phyloP scores from a whole-genome alignment of 1,140 invertebrate species.

The Drosophila subpulchrella region DNA sequence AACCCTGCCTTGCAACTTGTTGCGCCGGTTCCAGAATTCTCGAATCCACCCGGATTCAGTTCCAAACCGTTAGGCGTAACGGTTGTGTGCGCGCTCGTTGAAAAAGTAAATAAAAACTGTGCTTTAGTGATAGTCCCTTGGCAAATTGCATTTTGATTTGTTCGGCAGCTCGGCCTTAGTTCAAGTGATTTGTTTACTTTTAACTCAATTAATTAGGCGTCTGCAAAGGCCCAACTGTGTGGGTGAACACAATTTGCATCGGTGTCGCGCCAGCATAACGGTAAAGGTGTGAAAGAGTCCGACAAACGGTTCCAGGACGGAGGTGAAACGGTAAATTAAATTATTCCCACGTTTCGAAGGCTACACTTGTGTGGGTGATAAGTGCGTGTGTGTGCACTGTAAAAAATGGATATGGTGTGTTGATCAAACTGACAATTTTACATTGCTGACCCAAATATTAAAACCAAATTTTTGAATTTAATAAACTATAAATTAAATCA shows the following conservation, averaged over 20 bases:
- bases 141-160: slow-evolving; percentile 53
- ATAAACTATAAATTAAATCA: too few species aligned
- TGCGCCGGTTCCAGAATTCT: too few species aligned
- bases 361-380: slow-evolving; percentile 2
- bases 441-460: not conserved
- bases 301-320: slow-evolving; percentile 14
- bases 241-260: slow-evolving; percentile 18
- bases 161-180: slow-evolving; percentile 16
- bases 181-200: slow-evolving; percentile 49
- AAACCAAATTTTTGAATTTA: too few species aligned
- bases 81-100: slow-evolving; percentile 42
- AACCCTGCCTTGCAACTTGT: too few species aligned
- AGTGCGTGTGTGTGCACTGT: slow-evolving; percentile 1
- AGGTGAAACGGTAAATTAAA: slow-evolving; percentile 48
- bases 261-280: slow-evolving; percentile 39
- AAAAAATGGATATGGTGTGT: not conserved
- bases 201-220: slow-evolving; percentile 11
- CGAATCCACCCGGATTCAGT: too few species aligned
- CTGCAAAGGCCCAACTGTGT: slow-evolving; percentile 8
- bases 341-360: slow-evolving; percentile 43
- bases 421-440: not conserved
- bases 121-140: slow-evolving; percentile 21
- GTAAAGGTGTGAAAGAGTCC: slow-evolving; percentile 40
- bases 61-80: slow-evolving; percentile 52
- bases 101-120: slow-evolving; percentile 12